Evolutionary conservation across 2,113 vertebrate species (phyloP).

Genomic region (Ceyx melanurus): DNA sequence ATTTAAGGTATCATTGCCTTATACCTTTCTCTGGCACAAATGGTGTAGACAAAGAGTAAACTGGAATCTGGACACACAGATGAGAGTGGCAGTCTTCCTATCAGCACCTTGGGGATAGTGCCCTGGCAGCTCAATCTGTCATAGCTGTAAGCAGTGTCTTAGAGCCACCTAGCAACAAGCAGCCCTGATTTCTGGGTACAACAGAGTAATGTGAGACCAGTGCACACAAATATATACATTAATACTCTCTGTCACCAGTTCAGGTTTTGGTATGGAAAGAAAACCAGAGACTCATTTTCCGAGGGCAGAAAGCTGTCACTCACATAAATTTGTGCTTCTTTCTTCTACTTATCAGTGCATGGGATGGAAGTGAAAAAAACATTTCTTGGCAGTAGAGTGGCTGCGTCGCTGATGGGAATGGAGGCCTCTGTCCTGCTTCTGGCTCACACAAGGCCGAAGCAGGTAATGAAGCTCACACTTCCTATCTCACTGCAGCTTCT

Average conservation of each 20-base stretch:
- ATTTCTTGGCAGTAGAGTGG: background rate
- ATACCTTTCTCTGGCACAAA: background rate
- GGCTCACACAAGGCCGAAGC: background rate
- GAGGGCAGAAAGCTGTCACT: background rate
- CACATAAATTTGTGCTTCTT: background rate
- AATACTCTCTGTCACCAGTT: background rate
- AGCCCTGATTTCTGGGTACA: background rate
- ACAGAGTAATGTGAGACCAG: background rate
- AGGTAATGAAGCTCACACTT: background rate
- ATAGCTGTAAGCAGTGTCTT: background rate
- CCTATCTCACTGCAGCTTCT: background rate
- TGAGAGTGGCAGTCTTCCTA: background rate
- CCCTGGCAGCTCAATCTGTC: background rate
- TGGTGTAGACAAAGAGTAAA: background rate
- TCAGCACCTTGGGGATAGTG: background rate
- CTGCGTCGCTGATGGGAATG: background rate
- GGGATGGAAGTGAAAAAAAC: background rate
- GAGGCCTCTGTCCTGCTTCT: background rate
- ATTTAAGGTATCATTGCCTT: background rate
- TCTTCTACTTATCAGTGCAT: background rate
- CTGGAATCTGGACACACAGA: background rate
- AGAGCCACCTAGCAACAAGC: background rate
- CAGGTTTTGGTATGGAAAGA: background rate
- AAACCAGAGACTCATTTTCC: background rate
- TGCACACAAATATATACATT: background rate